These are phyloP conservation scores for Phalangium opilio DNA, from an alignment of 2,888 invertebrate genomes.

Conservation along the genomic window DNA sequence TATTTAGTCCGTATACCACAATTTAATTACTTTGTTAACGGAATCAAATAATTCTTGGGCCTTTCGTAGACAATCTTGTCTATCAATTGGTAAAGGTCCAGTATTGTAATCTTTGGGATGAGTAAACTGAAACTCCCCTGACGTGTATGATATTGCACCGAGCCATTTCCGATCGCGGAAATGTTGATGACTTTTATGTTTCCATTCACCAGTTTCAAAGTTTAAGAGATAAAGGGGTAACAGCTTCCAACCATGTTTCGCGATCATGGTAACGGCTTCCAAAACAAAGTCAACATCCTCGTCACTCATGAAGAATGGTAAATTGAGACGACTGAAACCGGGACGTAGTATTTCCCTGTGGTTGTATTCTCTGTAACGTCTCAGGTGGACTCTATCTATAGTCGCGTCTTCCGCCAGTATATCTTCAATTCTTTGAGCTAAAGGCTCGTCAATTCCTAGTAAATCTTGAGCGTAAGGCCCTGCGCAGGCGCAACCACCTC, in stretches of 20 bases:
- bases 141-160: constrained; percentile 23
- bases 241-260: constrained; percentile 72
- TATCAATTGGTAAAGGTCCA: background rate
- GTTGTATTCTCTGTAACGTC: constrained; percentile 38
- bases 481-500: constrained; percentile 64
- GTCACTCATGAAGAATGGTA: constrained; percentile 71
- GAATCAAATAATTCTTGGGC: too few species aligned
- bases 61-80: background rate
- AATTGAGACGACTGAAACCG: constrained; percentile 66
- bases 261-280: constrained; percentile 70
- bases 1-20: too few species aligned
- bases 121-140: constrained; percentile 30
- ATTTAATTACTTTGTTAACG: too few species aligned
- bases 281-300: constrained; percentile 62
- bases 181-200: constrained; percentile 55
- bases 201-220: constrained; percentile 76
- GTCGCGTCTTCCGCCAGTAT: constrained; percentile 47
- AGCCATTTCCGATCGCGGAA: too few species aligned
- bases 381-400: constrained; percentile 38
- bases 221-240: constrained; percentile 75
- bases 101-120: constrained; percentile 41
- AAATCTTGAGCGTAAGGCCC: constrained; percentile 70
- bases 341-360: constrained; percentile 57
- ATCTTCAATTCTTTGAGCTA: constrained; percentile 58
- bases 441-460: constrained; percentile 60